Conservation (phyloP, 2,888 invertebrate genomes). For the Leptinotarsa tumamoca region DNA sequence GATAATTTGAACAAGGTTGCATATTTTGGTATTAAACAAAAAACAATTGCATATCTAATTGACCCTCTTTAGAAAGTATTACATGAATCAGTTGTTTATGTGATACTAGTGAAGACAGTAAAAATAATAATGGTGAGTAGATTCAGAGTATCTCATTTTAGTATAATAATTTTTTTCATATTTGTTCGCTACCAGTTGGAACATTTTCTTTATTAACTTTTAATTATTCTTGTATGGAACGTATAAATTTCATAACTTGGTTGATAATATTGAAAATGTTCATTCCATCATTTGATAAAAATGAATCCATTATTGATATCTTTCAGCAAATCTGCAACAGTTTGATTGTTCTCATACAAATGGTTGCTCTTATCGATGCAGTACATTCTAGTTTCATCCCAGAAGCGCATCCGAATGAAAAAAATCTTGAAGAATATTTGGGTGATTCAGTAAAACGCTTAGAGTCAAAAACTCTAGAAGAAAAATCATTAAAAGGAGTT, state of each 20-base stretch:
- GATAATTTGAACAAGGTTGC: slow-evolving; percentile 18
- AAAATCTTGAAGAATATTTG: too few relatives aligned
- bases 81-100: not conserved
- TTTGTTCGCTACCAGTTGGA: too few relatives aligned
- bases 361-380: not conserved
- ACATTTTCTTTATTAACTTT: too few relatives aligned
- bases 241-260: too few relatives aligned
- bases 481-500: too few relatives aligned
- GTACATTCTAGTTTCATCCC: not conserved
- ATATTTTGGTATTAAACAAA: slow-evolving; percentile 16
- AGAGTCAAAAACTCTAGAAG: too few relatives aligned
- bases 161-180: not conserved
- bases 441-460: too few relatives aligned
- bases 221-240: too few relatives aligned
- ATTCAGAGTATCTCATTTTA: not conserved
- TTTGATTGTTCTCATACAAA: not conserved
- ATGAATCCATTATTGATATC: not conserved
- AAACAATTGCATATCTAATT: slow-evolving; percentile 4
- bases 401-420: not conserved
- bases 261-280: too few relatives aligned
- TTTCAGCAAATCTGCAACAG: not conserved
- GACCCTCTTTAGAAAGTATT: slow-evolving; percentile 24
- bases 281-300: too few relatives aligned
- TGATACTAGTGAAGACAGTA: slow-evolving; percentile 3
- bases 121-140: slow-evolving; percentile 18